phyloP scores from a whole-genome alignment of 2,888 invertebrate genomes.

The Perizoma flavofasciatum region DNA sequence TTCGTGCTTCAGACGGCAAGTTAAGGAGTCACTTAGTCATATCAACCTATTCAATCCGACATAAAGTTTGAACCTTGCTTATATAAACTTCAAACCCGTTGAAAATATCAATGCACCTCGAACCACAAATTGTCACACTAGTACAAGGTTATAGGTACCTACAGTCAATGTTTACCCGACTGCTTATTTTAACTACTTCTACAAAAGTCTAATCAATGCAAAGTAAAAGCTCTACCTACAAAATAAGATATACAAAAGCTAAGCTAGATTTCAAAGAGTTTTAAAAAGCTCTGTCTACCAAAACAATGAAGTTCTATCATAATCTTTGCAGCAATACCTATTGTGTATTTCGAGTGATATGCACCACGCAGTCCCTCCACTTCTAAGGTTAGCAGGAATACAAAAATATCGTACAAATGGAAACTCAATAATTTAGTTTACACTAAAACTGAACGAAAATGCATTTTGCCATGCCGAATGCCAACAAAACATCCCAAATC shows the following conservation, averaged over 20 bases:
- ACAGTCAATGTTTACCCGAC: too few species aligned
- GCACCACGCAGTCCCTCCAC: slow-evolving; percentile 40
- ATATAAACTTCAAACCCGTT: too few species aligned
- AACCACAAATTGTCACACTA: too few species aligned
- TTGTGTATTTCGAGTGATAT: slow-evolving; percentile 39
- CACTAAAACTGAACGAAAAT: slow-evolving; percentile 26
- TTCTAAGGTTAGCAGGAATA: slow-evolving; percentile 37
- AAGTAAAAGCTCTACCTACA: slow-evolving; percentile 9
- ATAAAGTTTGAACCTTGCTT: too few species aligned
- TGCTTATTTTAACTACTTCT: too few species aligned
- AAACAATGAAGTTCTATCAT: slow-evolving; percentile 7
- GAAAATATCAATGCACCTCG: too few species aligned
- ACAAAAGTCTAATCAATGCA: neutral
- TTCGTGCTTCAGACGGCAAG: too few species aligned
- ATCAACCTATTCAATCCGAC: too few species aligned
- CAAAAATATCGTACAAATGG: slow-evolving; percentile 14
- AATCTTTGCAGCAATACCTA: slow-evolving; percentile 32
- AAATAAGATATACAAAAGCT: slow-evolving; percentile 1
- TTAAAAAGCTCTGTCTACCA: slow-evolving; percentile 1
- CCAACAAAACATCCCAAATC: slow-evolving; percentile 22
- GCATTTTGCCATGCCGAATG: slow-evolving; percentile 34
- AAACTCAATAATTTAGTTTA: slow-evolving; percentile 5
- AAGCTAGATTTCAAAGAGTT: neutral
- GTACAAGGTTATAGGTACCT: too few species aligned
- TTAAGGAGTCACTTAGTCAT: too few species aligned